A percentile compares a stretch with the other conserved stretches of the same genome.
phyloP scores from a whole-genome alignment of 2,888 invertebrate species.

The Polydrusus pterygomalis region DNA sequence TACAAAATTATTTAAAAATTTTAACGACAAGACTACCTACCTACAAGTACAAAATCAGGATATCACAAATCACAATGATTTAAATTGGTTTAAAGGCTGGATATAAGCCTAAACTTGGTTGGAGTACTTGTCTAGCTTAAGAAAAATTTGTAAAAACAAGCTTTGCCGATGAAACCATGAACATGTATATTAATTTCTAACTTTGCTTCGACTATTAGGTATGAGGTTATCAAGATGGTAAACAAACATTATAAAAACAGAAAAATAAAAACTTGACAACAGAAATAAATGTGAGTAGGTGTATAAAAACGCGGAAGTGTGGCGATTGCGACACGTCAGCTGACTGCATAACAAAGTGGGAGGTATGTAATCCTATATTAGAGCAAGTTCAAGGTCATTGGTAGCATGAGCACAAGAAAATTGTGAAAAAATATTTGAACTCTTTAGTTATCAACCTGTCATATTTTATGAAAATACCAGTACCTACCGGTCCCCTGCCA shows the following conservation, averaged over 20 bases:
- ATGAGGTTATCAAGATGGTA: background rate
- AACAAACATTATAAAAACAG: slow-evolving; percentile 15
- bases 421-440: background rate
- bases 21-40: too few relatives aligned
- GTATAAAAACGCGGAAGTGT: slow-evolving; percentile 62
- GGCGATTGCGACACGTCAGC: slow-evolving; percentile 71
- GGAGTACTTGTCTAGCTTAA: too few relatives aligned
- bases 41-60: too few relatives aligned
- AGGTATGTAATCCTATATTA: slow-evolving; percentile 68
- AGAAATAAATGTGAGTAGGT: slow-evolving; percentile 56
- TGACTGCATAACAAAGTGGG: slow-evolving; percentile 71
- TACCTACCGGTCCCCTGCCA: slow-evolving; percentile 61
- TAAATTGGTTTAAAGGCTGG: too few relatives aligned
- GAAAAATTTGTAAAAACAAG: too few relatives aligned
- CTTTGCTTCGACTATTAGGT: background rate
- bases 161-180: too few relatives aligned
- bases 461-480: slow-evolving; percentile 17
- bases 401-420: slow-evolving; percentile 62
- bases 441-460: background rate
- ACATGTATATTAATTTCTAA: background rate
- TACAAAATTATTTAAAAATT: too few relatives aligned
- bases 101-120: too few relatives aligned
- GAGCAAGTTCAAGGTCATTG: slow-evolving; percentile 70
- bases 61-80: too few relatives aligned
- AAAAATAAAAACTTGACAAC: slow-evolving; percentile 34